Base-by-base conservation (phyloP, 2,888 invertebrate species). In the Lissocephala sabroskyi region DNA sequence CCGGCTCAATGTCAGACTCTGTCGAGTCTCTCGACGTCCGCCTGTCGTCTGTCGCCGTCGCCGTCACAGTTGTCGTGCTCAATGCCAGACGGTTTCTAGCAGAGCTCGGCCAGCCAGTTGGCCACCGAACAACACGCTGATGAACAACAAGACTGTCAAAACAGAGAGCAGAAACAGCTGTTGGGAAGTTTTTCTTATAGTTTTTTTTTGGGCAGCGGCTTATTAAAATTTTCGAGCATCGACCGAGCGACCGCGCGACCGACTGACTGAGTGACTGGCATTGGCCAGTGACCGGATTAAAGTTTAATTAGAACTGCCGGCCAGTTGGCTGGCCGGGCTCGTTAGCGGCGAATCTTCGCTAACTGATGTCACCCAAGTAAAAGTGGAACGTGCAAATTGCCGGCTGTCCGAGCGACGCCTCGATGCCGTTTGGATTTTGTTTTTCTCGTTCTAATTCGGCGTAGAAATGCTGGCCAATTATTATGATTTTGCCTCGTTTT, bases 1-100 rank as follows among this genome's bases (percentile, higher is more conserved):
- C n/a, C n/a, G n/a, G n/a, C 62, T 76, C 70, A 70, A 70, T 70
- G 70, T 77, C 67, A 67, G 55, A 65, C 65, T 52, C 59, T 62
- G 62, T 35, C 35, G 35, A 62, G 57, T 30, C n/a, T 30, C 10
- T 9, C 62, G 61, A 41, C 59, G 52, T 59, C 58, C 49, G 10
- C 5, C 7, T 7, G 3, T 1, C 16, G 35, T 17, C 7, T 19
- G 11, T 37, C 3, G 35, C 16, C 16, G 16, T 14, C 16, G 35
- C 19, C 13, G 59, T 59, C 64, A 50, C 49, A 60, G 52, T 57
- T 57, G 74, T 65, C 53, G 53, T 41, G 13, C 56, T 62, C 77
- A 70, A 70, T 70, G 70, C 68, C 70, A 74, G 60, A 60, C 30
- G 23, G 56, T 56, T 62, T 57, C 53, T 52, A 66, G n/a, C n/a